A percentile compares a stretch with the other conserved stretches of the same genome.
Evolutionary conservation across 2,113 vertebrate species (phyloP).

Genomic region (Phylloscopus trochilus): DNA sequence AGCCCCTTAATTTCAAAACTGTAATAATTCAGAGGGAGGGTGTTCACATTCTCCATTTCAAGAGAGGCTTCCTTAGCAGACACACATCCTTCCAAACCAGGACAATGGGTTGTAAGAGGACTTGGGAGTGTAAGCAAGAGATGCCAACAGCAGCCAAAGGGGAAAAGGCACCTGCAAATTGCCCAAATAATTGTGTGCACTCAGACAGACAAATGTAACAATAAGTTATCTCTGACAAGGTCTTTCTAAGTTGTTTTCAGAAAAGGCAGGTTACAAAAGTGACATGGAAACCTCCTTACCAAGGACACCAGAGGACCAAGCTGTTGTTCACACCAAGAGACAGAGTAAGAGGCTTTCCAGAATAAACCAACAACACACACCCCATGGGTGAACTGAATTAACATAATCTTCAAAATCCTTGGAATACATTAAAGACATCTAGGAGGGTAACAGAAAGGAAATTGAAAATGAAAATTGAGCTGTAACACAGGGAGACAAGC

Average conservation of each 20-base stretch:
- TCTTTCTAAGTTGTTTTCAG: neutral
- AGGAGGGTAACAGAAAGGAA: neutral
- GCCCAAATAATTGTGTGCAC: neutral
- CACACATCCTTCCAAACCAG: neutral
- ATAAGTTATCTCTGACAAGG: neutral
- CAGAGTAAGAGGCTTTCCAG: neutral
- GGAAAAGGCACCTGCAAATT: accelerated
- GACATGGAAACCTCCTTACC: neutral
- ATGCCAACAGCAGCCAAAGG: neutral
- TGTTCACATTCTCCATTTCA: neutral
- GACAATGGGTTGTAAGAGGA: neutral
- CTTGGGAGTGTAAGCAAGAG: neutral
- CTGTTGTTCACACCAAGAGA: neutral
- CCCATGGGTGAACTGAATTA: neutral
- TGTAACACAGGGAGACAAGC: neutral
- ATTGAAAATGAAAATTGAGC: neutral
- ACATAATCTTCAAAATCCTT: neutral
- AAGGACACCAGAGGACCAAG: neutral
- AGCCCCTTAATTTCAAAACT: neutral
- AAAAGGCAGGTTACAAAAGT: neutral
- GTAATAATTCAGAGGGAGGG: neutral
- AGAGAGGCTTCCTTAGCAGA: neutral
- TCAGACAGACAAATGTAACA: neutral
- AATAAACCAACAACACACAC: neutral
- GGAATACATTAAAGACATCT: neutral